These are phyloP conservation scores for Musca domestica DNA, from an alignment of 1,140 invertebrate genomes.

Conservation along the genomic window DNA sequence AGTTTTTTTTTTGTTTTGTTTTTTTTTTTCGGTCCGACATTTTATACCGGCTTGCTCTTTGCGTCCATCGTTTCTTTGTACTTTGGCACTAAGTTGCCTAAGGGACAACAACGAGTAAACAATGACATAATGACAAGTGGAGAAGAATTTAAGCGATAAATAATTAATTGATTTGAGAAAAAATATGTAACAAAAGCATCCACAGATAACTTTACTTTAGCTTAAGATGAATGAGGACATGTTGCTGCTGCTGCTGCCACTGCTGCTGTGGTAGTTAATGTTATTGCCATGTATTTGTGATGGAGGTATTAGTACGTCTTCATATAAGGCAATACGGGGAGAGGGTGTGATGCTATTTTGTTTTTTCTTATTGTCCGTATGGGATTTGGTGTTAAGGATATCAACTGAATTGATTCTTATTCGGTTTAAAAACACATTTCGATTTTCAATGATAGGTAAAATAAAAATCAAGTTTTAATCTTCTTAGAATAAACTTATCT, in stretches of 20 bases:
- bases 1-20: background rate
- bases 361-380: no score
- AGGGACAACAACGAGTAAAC: conserved; percentile 33
- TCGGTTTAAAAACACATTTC: no score
- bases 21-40: background rate
- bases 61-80: background rate
- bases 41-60: background rate
- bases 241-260: background rate
- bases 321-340: no score
- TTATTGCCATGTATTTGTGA: conserved; percentile 1
- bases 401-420: no score
- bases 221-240: conserved; percentile 18
- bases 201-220: conserved; percentile 2
- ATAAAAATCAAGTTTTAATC: no score
- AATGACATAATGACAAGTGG: conserved; percentile 54
- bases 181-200: conserved; percentile 29
- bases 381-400: no score
- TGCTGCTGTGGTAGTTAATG: conserved; percentile 10
- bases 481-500: no score
- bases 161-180: conserved; percentile 53
- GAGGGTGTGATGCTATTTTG: no score
- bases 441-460: no score
- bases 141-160: conserved; percentile 54
- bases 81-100: conserved; percentile 12
- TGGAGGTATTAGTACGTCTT: background rate